Base-by-base conservation (phyloP, 2,888 invertebrate genomes). In the Sacculina carcini region DNA sequence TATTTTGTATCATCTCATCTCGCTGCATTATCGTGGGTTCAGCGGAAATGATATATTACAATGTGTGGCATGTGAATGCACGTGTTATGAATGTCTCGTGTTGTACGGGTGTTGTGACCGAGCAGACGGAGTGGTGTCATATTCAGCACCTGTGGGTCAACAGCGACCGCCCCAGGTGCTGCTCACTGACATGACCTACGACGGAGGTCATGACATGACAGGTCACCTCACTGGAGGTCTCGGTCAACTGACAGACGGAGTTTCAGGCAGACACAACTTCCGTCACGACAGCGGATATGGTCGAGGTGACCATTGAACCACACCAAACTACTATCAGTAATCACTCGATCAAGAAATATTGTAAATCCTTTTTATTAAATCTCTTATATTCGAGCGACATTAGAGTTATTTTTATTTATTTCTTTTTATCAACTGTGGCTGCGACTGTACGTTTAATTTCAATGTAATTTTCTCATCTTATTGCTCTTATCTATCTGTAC, bases 181-280 rank as follows among this genome's bases (percentile, higher is more conserved):
- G 51, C 60, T 71, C 3, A 59, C 76, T 53, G 84, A 85, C 68
- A 72, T 73, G 58, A 79, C 76, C 24, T 84, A 82, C 67, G 84
- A 85, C 64, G 81, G 81, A 42, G 71, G 76, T 58, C 72, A 60
- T 42, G 61, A 62, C 51, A 59, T 58, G 48, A n/a, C n/a, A n/a
- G 59, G 60, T 24, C 56, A 58, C 44, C 61, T 69, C 24, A 59
- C 71, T 55, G 75, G 75, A 50, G 84, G 84, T 16, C 66, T 84
- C 52, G 84, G 85, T 51, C 81, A 82, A 65, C 69, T 85, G 60
- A 73, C 76, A 48, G 81, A 83, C 64, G 80, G 80, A 19, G 74
- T 76, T 59, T 74, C 73, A 61, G 82, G 81, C 54, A 72, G 73
- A 57, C 77, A 77, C 62, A 79, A 81, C 67, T 81, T 79, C 67